A percentile compares a stretch with the other conserved stretches of the same genome.
Conservation (phyloP, 2,113 vertebrate genomes). For the Sporophila hypoxantha region DNA sequence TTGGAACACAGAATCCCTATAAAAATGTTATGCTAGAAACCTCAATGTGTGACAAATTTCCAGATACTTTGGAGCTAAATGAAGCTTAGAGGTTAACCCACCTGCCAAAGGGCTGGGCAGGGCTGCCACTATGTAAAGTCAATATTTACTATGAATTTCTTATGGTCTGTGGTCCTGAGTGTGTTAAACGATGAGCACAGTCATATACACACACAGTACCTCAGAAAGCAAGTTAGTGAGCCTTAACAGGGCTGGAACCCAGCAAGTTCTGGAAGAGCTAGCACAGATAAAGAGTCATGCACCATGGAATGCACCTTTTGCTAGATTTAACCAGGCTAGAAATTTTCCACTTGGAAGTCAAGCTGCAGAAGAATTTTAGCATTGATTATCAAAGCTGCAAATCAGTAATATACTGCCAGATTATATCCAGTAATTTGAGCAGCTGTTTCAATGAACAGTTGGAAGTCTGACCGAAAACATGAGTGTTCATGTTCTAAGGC, state of each 20-base stretch:
- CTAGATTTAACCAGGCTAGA: background rate
- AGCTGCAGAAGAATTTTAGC: background rate
- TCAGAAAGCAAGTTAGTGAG: background rate
- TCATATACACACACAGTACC: background rate
- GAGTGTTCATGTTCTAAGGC: background rate
- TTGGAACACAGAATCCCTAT: background rate
- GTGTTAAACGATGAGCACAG: rapidly evolving
- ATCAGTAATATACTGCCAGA: background rate
- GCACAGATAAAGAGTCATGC: background rate
- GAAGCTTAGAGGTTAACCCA: background rate
- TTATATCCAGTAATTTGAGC: background rate
- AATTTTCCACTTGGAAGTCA: background rate
- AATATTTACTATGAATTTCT: background rate
- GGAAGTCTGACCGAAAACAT: background rate
- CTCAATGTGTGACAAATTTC: rapidly evolving
- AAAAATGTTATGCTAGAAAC: background rate
- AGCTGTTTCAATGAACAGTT: background rate
- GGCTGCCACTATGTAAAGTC: background rate
- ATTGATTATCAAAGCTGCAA: background rate
- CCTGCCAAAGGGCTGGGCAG: background rate
- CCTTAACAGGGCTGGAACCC: background rate
- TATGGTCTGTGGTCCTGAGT: background rate
- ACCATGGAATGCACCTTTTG: background rate
- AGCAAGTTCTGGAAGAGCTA: background rate
- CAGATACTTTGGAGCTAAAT: background rate